Base-by-base conservation (phyloP, 2,888 invertebrate species). In the Tenthredo amoena region DNA sequence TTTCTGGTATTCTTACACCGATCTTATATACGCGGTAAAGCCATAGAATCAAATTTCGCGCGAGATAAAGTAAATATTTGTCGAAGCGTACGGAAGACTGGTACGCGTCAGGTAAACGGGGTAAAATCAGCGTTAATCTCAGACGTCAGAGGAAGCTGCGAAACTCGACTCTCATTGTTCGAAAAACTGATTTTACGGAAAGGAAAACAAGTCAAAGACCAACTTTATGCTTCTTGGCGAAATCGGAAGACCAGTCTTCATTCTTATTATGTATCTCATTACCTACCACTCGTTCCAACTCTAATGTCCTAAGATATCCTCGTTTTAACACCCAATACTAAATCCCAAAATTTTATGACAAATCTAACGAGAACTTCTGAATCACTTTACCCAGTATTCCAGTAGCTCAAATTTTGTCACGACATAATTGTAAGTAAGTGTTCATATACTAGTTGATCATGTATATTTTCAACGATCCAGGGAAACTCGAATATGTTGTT, bases 51-150 rank as follows among this genome's bases (percentile, higher is more conserved):
- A 77, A 77, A 77, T 77, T 77, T 77, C 77, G 31, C 18, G 9
- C 50, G 77, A 50, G 50, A 77, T 77, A 77, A 77, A 37, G 77
- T 55, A 77, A 77, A 77, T 77, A 77, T 77, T 77, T 77, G 55
- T 50, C 15, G 26, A 34, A 77, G 50, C 9, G 18, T 9, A n/a
- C 31, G 31, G 34, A 77, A 55, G 31, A 77, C 55, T 55, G 50
- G 18, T 31, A 55, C 26, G 55, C 77, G 50, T 34, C 34, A 77
- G 55, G 77, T 77, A 34, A 50, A 77, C 31, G 15, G 50, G 55
- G 50, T 77, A 55, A 55, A 77, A 50, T n/a, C 77, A 1, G 50
- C 77, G 77, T 77, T 77, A 77, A 77, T 77, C 77, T 34, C n/a
- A 50, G 34, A 77, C 31, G 31, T 50, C 50, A n/a, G 50, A 77